phyloP scores from a whole-genome alignment of 2,113 vertebrate genomes.

The Eulemur macaco region DNA sequence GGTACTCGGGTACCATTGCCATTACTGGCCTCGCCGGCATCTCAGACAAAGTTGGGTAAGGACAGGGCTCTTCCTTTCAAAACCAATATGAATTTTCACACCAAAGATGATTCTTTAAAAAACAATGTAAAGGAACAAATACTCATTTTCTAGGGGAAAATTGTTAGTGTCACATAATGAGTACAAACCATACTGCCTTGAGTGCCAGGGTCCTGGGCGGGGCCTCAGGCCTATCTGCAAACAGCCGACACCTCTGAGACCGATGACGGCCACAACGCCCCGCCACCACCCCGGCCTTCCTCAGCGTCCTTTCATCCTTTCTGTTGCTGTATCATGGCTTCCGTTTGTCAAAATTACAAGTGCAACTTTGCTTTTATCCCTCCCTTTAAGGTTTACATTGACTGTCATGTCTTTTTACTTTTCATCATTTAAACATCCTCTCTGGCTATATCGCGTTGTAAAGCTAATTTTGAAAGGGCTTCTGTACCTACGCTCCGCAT shows the following conservation, averaged over 20 bases:
- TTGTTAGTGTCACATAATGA: fast-evolving
- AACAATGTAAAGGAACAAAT: neutral
- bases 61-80: neutral
- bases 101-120: neutral
- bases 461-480: neutral
- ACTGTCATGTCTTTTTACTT: neutral
- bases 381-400: neutral
- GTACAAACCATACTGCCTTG: fast-evolving
- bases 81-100: no score
- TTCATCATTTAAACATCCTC: neutral
- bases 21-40: fast-evolving
- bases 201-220: neutral
- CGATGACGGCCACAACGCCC: fast-evolving
- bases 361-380: neutral
- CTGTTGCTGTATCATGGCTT: no score
- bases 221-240: no score
- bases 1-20: fast-evolving
- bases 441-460: neutral
- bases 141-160: neutral
- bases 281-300: neutral
- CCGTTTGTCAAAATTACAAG: neutral
- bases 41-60: neutral
- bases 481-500: neutral
- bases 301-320: no score
- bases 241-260: fast-evolving